Percentiles rank a stretch among this genome's conserved stretches.
phyloP scores from a whole-genome alignment of 1,140 invertebrate species.

The Caenorhabditis briggsae region DNA sequence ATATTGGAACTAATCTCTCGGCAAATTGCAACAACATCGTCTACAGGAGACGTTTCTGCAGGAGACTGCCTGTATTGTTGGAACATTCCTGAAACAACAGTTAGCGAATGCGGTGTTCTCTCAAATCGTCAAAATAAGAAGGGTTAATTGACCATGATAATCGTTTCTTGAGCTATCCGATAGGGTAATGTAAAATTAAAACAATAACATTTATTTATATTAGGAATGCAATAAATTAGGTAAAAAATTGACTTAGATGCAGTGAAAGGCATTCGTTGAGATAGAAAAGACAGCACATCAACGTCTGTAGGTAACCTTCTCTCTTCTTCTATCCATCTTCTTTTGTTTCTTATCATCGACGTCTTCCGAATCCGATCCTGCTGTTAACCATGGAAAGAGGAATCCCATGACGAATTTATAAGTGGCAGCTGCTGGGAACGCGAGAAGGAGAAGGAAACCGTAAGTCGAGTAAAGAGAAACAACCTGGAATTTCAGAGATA shows the following conservation, averaged over 20 bases:
- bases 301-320: slow-evolving; percentile 64
- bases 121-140: too few relatives aligned
- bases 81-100: neutral
- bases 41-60: neutral
- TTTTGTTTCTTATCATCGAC: slow-evolving; percentile 70
- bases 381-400: slow-evolving; percentile 49
- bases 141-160: too few relatives aligned
- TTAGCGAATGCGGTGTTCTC: too few relatives aligned
- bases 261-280: too few relatives aligned
- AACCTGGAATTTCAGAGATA: slow-evolving; percentile 63
- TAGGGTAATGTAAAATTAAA: too few relatives aligned
- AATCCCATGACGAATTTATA: slow-evolving; percentile 68
- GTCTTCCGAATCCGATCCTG: slow-evolving; percentile 65
- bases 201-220: too few relatives aligned
- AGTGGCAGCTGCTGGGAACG: slow-evolving; percentile 68
- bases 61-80: neutral
- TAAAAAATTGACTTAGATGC: too few relatives aligned
- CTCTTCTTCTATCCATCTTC: slow-evolving; percentile 65
- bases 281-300: neutral
- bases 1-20: slow-evolving; percentile 35
- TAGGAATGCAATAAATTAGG: too few relatives aligned
- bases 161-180: too few relatives aligned
- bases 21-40: slow-evolving; percentile 27
- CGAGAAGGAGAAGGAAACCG: slow-evolving; percentile 70
- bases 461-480: slow-evolving; percentile 68